Evolutionary conservation across 2,888 invertebrate genomes (phyloP), one percentile per base, ranked within the genome.

Genomic region (Tenodera sinensis): DNA sequence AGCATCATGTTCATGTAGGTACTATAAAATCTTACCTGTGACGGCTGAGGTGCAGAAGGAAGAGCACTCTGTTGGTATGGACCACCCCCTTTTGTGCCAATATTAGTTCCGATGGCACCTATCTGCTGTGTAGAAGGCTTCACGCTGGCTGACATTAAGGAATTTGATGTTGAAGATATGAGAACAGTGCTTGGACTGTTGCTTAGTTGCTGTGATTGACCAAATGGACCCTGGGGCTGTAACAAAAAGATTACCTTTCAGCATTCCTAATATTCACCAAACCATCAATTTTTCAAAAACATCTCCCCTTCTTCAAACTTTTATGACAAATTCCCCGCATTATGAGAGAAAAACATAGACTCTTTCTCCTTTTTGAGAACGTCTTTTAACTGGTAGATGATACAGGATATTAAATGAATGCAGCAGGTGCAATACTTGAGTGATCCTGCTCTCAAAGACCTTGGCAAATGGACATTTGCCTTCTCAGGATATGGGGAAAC

Each of bases 111-210:
- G 91, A 97, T 97, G 27, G 91, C 90, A 25, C 91, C 91, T 92
- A 96, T 96, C 93, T 97, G 97, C 86, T 91, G 89, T 82, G 91
- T 95, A 82, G 97, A 96, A 14, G 97, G 96, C 92, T 98, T 98
- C 88, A 97, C 97, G 90, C 97, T 96, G 82, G 97, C 96, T 8
- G 98, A 97, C 97, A 98, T 98, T 91, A 98, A 94, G 81, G 97
- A 97, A 93, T 97, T 98, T 90, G 97, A 97, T 89, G 97, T 96
- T 91, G 97, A 97, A 83, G 97, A 97, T 91, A 98, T 98, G 92
- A 98, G 95, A 91, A 98, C 97, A 28, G 98, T 97, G 92, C 96
- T 97, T 87, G 97, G 97, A 93, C 97, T 98, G 92, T 96, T 97
- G 91, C 95, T 95, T 91, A 97, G 94, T 92, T 96, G 97, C 92